Base-by-base conservation (phyloP, 2,113 vertebrate species). In the Callaeas wilsoni region DNA sequence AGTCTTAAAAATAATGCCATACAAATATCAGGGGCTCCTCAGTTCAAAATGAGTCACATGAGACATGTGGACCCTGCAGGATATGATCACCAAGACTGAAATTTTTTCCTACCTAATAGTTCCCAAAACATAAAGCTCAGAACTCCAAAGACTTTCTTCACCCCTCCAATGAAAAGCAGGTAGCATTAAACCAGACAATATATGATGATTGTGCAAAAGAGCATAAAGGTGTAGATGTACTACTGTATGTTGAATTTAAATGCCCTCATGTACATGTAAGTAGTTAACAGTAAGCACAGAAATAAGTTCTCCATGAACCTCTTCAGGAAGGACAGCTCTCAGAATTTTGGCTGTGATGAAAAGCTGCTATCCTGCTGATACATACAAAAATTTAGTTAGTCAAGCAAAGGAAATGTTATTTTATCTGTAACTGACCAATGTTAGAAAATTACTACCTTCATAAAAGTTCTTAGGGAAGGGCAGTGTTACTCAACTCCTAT, bases 31-130 rank as follows among this genome's bases (percentile, higher is more conserved):
- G 46, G 63, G 4, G 4, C 5, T 83, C 0, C 15, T 62, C 19
- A 70, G 32, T 16, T 23, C 42, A 42, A 44, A 63, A 59, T 0
- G 0, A 71, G 20, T 32, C 4, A 10, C 13, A 18, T 2, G 1
- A 67, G 15, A 41, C 2, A 7, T 20, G 27, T 23, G 77, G 27
- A 57, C 16, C 20, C 10, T 56, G 13, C 42, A 88, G 18, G 14
- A 68, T 7, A 44, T 10, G 23, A 33, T 27, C 27, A 84, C 1
- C 23, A 39, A 37, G 16, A 79, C 10, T 42, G 29, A 84, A 90
- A 77, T 15, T 33, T 64, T 50, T 23, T 79, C 16, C 8, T 44
- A 17, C 12, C 8, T 10, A 37, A 13, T 4, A 47, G 6, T 77
- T 89, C 30, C 16, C 41, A 69, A 84, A 89, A 49, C 15, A 44